Base-by-base conservation (phyloP, 2,888 invertebrate genomes). In the Drosophila quinaria region DNA sequence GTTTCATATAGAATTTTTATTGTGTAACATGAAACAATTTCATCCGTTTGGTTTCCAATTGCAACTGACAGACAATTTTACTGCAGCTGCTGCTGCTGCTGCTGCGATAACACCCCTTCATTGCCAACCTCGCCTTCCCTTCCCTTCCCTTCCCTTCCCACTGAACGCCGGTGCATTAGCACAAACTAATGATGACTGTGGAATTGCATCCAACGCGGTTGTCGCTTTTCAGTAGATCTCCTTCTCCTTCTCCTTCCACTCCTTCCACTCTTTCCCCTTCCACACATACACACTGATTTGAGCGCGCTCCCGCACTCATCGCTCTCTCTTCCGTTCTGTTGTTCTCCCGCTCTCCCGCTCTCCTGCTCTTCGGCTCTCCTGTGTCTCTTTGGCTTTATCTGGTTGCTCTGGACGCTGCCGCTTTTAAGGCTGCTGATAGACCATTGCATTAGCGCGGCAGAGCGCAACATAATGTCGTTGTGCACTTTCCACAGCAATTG, bases 1-100 rank as follows among this genome's bases (percentile, higher is more conserved):
- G 77, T 87, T 87, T 79, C 74, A 85, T 85, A 85, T 81, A 81
- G 71, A 81, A 81, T 84, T 87, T 87, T 87, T 81, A 79, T 84
- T 85, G 81, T 87, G 79, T 69, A 86, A 76, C 81, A 67, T 78
- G 75, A 81, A 85, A 85, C 85, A 85, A 81, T 73, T 81, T 81
- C 84, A 78, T 80, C 69, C 81, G 78, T 78, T 81, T 78, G 85
- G 75, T 72, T 78, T 80, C 70, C 56, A 84, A 81, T 85, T 84
- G 81, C 75, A 78, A 60, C 78, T 84, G 85, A 84, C 81, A 78
- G 78, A 81, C 68, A 75, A 79, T 70, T 82, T 85, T 81, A 75
- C 81, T 75, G 80, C 60, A 70, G 55, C 56, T 67, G 70, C 73
- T 68, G 78, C 62, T 66, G 79, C 37, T 42, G 44, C 33, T 31